Conservation (phyloP, 2,888 invertebrate species). For the Onthophagus sagittarius region DNA sequence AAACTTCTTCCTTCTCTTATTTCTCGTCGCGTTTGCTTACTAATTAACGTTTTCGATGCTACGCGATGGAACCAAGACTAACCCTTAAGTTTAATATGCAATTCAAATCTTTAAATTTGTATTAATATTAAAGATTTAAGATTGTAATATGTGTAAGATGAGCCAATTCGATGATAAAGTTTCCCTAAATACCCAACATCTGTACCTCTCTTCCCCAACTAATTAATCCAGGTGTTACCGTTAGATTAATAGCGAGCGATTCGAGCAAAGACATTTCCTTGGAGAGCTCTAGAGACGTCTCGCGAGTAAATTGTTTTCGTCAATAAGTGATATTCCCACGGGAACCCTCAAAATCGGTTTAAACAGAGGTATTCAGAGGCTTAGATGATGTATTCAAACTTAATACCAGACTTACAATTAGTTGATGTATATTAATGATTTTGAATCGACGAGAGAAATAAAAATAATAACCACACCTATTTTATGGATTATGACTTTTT, state of each 20-base stretch:
- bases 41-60: neutral
- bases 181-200: neutral
- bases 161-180: neutral
- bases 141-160: neutral
- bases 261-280: neutral
- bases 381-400: neutral
- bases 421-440: no score
- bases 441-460: no score
- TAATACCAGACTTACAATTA: neutral
- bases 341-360: neutral
- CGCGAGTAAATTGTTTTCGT: neutral
- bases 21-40: neutral
- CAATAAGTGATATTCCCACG: neutral
- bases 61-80: neutral
- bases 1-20: neutral
- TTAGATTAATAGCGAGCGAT: neutral
- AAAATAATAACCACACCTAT: no score
- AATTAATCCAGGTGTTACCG: neutral
- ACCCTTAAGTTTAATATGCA: conserved; percentile 15
- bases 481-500: no score
- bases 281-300: neutral
- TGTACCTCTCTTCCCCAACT: neutral
- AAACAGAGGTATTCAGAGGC: neutral
- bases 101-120: conserved; percentile 6
- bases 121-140: no score